phyloP scores from a whole-genome alignment of 2,797 vertebrate species.

The Poeciliopsis paucimaculata region DNA sequence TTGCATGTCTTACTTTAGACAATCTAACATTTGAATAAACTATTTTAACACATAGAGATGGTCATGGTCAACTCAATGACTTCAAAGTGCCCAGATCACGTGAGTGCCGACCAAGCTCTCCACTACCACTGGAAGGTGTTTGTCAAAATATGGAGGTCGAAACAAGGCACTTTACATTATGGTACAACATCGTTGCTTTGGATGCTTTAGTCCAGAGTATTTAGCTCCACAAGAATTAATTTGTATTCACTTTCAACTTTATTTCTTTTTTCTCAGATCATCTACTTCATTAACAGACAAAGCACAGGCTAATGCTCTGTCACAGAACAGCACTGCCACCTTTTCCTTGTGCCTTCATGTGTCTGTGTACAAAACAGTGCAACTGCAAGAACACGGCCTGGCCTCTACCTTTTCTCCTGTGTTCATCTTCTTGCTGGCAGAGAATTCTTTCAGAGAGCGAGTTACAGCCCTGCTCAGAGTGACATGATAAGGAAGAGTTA shows the following conservation, averaged over 20 bases:
- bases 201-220: neutral
- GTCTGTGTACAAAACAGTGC: neutral
- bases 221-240: neutral
- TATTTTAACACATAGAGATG: neutral
- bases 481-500: slow-evolving; percentile 6
- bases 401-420: slow-evolving; percentile 94
- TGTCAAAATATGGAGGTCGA: neutral
- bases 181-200: neutral
- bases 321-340: neutral
- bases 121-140: neutral
- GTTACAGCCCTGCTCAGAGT: slow-evolving; percentile 88
- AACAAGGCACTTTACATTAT: neutral
- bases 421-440: slow-evolving; percentile 98
- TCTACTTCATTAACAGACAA: neutral
- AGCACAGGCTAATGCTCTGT: slow-evolving; percentile 5
- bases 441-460: slow-evolving; percentile 96
- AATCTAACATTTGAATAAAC: neutral
- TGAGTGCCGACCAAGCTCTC: neutral
- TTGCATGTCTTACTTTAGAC: neutral
- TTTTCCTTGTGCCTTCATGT: neutral
- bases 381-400: neutral
- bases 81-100: neutral
- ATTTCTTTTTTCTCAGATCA: neutral
- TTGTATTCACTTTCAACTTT: neutral
- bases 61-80: neutral